A percentile compares a stretch with the other conserved stretches of the same genome.
Conservation (phyloP, 1,140 invertebrate species). For the Aculops lycopersici region DNA sequence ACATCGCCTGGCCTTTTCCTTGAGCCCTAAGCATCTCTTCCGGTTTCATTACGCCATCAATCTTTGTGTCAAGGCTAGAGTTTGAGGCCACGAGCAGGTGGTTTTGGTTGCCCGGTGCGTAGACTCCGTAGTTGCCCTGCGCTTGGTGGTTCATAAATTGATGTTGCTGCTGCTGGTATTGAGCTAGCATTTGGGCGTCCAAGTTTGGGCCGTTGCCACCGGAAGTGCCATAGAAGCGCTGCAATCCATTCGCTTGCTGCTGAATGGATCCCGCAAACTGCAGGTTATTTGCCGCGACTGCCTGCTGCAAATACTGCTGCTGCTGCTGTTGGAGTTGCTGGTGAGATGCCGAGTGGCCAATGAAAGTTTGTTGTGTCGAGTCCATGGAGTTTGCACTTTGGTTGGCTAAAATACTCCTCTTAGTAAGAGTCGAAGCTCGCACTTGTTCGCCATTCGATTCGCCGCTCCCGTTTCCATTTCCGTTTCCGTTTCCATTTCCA, state of each 20-base stretch:
- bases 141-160: neutral
- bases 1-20: too few relatives aligned
- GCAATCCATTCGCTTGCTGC: too few relatives aligned
- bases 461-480: conserved; percentile 7
- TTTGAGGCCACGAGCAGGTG: too few relatives aligned
- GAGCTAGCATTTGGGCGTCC: neutral
- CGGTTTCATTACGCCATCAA: too few relatives aligned
- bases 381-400: neutral
- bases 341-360: neutral
- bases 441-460: conserved; percentile 6
- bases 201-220: too few relatives aligned
- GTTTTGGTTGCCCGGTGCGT: too few relatives aligned
- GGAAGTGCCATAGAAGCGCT: too few relatives aligned
- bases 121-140: too few relatives aligned
- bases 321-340: neutral
- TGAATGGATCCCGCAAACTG: neutral
- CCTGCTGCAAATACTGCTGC: neutral
- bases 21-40: too few relatives aligned
- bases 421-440: neutral
- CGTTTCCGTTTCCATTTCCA: conserved; percentile 6
- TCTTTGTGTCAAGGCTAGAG: too few relatives aligned
- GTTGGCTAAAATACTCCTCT: neutral
- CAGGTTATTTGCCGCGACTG: neutral
- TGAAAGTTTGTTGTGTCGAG: neutral
- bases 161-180: neutral